A percentile compares a stretch with the other conserved stretches of the same genome.
phyloP scores from a whole-genome alignment of 2,797 vertebrate genomes.

The Galaxias olidus region DNA sequence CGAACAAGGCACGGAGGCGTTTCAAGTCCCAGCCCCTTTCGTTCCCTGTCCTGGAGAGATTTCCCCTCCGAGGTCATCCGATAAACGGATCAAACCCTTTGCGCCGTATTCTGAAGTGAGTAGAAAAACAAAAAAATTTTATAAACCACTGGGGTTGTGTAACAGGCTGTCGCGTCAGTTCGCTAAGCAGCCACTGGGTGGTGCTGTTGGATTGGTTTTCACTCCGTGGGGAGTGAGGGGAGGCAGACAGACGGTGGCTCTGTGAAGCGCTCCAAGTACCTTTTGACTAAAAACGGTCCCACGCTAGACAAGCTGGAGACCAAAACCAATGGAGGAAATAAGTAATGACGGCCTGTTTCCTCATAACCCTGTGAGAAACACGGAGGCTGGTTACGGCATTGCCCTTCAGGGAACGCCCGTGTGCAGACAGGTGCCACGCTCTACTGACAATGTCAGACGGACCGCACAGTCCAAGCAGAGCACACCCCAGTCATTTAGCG shows the following conservation, averaged over 20 bases:
- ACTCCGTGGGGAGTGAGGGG: not conserved
- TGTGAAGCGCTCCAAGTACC: not conserved
- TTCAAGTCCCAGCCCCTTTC: constrained; percentile 28
- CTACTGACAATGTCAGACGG: too few species aligned
- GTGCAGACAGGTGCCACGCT: too few species aligned
- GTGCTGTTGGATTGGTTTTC: constrained; percentile 22
- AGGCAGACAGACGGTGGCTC: not conserved
- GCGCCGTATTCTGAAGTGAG: constrained; percentile 12
- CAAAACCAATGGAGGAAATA: not conserved
- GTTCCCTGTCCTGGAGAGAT: constrained; percentile 7
- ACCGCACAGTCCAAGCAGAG: too few species aligned
- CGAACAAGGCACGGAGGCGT: constrained; percentile 78
- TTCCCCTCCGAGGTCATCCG: constrained; percentile 24
- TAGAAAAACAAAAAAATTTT: constrained; percentile 38
- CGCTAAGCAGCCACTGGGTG: constrained; percentile 29
- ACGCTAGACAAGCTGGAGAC: constrained; percentile 45
- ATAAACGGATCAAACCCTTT: constrained; percentile 17
- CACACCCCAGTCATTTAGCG: too few species aligned
- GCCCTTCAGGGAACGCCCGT: too few species aligned
- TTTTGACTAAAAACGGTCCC: constrained; percentile 16
- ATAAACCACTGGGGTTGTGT: not conserved
- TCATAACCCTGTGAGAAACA: too few species aligned
- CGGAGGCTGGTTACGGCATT: too few species aligned
- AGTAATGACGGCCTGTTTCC: too few species aligned
- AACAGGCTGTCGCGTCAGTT: constrained; percentile 4